Conservation (phyloP, 2,888 invertebrate species). For the Stegana nigrithorax region DNA sequence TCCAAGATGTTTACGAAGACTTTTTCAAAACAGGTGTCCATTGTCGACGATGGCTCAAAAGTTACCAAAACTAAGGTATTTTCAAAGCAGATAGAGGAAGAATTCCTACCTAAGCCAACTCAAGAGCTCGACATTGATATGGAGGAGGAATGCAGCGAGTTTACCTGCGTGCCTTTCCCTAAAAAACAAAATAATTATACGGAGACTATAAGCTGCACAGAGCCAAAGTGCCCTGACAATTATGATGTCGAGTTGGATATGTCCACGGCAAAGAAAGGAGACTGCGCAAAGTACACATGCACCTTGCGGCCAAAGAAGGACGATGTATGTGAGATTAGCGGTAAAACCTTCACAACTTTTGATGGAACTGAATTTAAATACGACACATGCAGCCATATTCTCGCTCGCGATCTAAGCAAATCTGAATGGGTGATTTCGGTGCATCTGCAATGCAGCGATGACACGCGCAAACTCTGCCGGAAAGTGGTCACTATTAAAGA, state of each 20-base stretch:
- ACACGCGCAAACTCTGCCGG: constrained; percentile 71
- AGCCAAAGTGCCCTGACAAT: constrained; percentile 72
- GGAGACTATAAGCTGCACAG: constrained; percentile 49
- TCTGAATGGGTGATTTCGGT: constrained; percentile 79
- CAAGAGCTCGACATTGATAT: constrained; percentile 44
- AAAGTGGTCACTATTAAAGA: constrained; percentile 75
- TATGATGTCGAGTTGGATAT: constrained; percentile 72
- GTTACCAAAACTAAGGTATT: constrained; percentile 58
- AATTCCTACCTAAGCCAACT: constrained; percentile 54
- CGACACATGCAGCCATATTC: constrained; percentile 83
- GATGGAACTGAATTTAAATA: constrained; percentile 83
- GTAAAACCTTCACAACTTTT: constrained; percentile 82
- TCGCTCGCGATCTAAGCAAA: constrained; percentile 77
- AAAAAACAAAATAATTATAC: constrained; percentile 50
- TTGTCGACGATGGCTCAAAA: constrained; percentile 55
- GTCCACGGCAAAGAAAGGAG: constrained; percentile 60
- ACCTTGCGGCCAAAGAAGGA: constrained; percentile 75
- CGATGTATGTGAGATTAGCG: constrained; percentile 74
- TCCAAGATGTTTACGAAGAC: constrained; percentile 69
- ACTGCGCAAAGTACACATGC: constrained; percentile 74
- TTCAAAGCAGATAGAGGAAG: constrained; percentile 39
- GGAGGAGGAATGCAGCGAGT: constrained; percentile 64
- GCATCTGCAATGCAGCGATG: constrained; percentile 65
- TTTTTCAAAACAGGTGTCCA: constrained; percentile 56
- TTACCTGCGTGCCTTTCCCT: constrained; percentile 63